Evolutionary conservation across 2,888 invertebrate genomes (phyloP).

Genomic region (Phyto melanocephala): DNA sequence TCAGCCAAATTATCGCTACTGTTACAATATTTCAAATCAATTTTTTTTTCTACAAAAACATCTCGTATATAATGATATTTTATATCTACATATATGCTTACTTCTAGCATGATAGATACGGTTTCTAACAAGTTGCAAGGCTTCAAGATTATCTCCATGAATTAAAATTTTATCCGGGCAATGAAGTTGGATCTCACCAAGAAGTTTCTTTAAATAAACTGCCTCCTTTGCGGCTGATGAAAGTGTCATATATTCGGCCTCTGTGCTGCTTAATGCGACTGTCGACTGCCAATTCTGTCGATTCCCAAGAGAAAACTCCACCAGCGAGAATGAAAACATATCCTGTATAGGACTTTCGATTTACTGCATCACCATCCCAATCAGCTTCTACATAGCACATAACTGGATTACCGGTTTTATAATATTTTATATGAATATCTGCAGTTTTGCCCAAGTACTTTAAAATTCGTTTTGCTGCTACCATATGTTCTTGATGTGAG

Average conservation of each 20-base stretch:
- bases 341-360: conserved; percentile 63
- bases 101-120: conserved; percentile 18
- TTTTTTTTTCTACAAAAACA: conserved; percentile 23
- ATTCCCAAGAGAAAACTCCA: conserved; percentile 56
- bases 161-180: neutral
- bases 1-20: conserved; percentile 46
- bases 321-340: conserved; percentile 57
- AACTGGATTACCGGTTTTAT: conserved; percentile 47
- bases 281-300: conserved; percentile 56
- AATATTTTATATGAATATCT: conserved; percentile 56
- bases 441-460: conserved; percentile 60
- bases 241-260: conserved; percentile 18
- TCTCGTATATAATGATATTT: conserved; percentile 36
- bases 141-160: conserved; percentile 13
- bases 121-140: conserved; percentile 45
- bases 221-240: conserved; percentile 7
- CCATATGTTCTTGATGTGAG: conserved; percentile 65
- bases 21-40: conserved; percentile 47
- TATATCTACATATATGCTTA: conserved; percentile 55
- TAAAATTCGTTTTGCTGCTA: conserved; percentile 62
- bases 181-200: neutral
- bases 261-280: conserved; percentile 48
- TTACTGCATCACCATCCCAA: conserved; percentile 58
- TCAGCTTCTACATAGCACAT: conserved; percentile 64
- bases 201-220: neutral